Percentiles rank a stretch among this genome's conserved stretches.
These are phyloP conservation scores for Hystrix cristata DNA, from an alignment of 2,113 vertebrate species.

Conservation along the genomic window DNA sequence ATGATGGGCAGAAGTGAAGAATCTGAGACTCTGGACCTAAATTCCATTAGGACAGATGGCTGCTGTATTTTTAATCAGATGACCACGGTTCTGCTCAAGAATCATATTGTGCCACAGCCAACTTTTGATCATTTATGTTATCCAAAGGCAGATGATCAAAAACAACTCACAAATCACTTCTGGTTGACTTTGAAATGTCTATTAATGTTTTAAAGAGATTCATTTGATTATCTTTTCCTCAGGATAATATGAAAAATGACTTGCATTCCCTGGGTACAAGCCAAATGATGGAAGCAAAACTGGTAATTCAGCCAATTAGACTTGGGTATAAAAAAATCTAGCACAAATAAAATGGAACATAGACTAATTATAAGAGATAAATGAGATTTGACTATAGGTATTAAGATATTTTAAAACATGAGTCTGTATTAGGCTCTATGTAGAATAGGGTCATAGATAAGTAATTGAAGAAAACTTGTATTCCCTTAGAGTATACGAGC, in stretches of 20 bases:
- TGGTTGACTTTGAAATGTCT: constrained; percentile 63
- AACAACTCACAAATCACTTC: constrained; percentile 62
- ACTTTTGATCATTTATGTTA: constrained; percentile 69
- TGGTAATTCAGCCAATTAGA: neutral
- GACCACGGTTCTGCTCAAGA: constrained; percentile 53
- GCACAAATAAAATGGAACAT: constrained; percentile 61
- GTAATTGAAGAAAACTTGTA: constrained; percentile 3
- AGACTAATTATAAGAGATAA: constrained; percentile 56
- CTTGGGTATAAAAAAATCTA: constrained; percentile 32
- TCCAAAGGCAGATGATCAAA: constrained; percentile 65
- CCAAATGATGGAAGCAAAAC: constrained; percentile 60
- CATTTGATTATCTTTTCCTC: constrained; percentile 61
- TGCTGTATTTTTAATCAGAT: constrained; percentile 56
- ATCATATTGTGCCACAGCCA: constrained; percentile 6
- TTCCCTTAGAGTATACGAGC: constrained; percentile 9
- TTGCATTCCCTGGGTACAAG: neutral
- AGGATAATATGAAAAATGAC: constrained; percentile 57
- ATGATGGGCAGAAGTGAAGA: constrained; percentile 17
- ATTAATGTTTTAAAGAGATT: constrained; percentile 71
- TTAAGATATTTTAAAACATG: constrained; percentile 56
- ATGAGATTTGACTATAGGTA: constrained; percentile 50
- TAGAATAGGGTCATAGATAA: neutral
- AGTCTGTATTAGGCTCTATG: neutral
- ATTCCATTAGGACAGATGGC: constrained; percentile 47
- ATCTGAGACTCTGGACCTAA: constrained; percentile 6